phyloP scores from a whole-genome alignment of 2,113 vertebrate species.

The Dasyornis broadbenti region DNA sequence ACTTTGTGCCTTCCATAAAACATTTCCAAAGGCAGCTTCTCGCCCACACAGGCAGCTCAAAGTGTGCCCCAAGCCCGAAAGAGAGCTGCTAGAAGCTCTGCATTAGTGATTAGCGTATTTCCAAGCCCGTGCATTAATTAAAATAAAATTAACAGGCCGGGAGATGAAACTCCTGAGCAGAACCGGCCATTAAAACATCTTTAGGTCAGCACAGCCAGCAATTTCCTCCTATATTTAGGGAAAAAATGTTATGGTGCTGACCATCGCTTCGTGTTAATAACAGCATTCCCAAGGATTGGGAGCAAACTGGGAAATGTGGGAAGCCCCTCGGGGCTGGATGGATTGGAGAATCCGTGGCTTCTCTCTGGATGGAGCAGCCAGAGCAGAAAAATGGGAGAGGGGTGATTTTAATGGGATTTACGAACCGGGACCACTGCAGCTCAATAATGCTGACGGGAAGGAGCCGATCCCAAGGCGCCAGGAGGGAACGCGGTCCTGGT shows the following conservation, averaged over 20 bases:
- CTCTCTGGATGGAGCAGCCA: not conserved
- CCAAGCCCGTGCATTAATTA: not conserved
- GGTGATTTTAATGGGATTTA: not conserved
- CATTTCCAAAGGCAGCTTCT: not conserved
- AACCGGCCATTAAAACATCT: not conserved
- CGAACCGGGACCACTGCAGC: not conserved
- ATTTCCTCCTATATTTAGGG: not conserved
- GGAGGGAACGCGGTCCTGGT: not conserved
- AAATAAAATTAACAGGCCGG: not conserved
- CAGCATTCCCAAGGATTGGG: not conserved
- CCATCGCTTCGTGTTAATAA: not conserved
- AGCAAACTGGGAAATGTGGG: not conserved
- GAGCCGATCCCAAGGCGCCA: not conserved
- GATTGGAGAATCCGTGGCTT: rapidly evolving
- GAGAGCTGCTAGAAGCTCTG: not conserved
- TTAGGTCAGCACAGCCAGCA: not conserved
- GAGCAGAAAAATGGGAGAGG: not conserved
- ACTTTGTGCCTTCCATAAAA: not conserved
- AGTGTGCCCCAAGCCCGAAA: not conserved
- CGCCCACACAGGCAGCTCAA: constrained; percentile 25
- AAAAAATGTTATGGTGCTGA: not conserved
- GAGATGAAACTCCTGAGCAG: not conserved
- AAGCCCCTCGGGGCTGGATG: rapidly evolving
- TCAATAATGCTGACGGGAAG: not conserved
- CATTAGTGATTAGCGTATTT: not conserved